Evolutionary conservation across 2,113 vertebrate species (phyloP).

Genomic region (Spilogale gracilis): DNA sequence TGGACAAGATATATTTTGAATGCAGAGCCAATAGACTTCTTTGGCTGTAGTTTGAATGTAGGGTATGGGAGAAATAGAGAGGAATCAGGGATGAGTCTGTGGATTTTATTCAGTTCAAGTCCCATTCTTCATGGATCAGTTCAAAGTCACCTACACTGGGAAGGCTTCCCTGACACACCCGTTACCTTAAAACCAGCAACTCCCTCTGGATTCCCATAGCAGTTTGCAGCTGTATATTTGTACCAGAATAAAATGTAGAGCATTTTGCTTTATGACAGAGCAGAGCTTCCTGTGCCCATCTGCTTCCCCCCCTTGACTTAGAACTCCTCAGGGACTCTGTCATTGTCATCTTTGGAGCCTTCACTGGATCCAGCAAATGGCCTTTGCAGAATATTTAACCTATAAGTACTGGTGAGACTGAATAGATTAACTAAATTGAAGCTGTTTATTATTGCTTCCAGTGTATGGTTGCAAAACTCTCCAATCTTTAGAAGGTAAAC

Average conservation of each 20-base stretch:
- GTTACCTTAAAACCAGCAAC: background rate
- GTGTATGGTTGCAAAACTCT: conserved; percentile 41
- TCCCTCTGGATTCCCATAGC: background rate
- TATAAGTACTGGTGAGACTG: conserved; percentile 19
- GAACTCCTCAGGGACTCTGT: background rate
- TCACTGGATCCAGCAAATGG: background rate
- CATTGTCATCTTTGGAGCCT: background rate
- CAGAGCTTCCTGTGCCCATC: background rate
- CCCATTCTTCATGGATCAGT: background rate
- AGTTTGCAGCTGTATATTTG: conserved; percentile 4
- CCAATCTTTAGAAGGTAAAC: conserved; percentile 40
- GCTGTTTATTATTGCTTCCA: conserved; percentile 45
- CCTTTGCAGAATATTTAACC: conserved; percentile 1
- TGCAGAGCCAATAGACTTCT: background rate
- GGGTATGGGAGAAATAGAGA: background rate
- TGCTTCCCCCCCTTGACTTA: background rate
- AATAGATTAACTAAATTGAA: conserved; percentile 61
- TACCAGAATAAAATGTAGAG: background rate
- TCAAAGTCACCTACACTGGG: conserved; percentile 13
- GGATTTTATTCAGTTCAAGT: conserved; percentile 19
- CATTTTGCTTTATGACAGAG: background rate
- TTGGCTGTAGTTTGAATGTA: background rate
- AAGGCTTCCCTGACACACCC: background rate
- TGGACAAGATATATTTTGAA: conserved; percentile 36
- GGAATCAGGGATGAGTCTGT: background rate